Percentiles rank a stretch among this genome's conserved stretches.
Evolutionary conservation across 35 echinoderm and acorn worm genomes (phyloP).

Genomic region (Stichopus chloronotus): DNA sequence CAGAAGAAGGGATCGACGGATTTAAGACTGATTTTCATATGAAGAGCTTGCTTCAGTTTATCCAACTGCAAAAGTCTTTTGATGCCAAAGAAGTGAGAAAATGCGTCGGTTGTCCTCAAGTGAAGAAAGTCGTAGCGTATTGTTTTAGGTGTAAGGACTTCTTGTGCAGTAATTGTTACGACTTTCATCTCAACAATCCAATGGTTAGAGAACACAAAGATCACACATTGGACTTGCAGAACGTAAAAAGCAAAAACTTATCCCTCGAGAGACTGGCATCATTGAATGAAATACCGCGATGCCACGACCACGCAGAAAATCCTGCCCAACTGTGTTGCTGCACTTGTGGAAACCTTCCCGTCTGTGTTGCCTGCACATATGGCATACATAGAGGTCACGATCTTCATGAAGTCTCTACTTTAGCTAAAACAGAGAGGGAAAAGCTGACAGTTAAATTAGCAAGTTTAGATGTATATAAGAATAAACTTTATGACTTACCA

Average conservation of each 20-base stretch:
- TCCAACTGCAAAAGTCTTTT: slow-evolving; percentile 37
- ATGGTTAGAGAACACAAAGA: slow-evolving; percentile 26
- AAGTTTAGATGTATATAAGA: not conserved
- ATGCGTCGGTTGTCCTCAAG: slow-evolving; percentile 1
- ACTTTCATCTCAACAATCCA: slow-evolving; percentile 5
- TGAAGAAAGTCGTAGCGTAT: slow-evolving; percentile 13
- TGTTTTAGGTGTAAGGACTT: slow-evolving; percentile 45
- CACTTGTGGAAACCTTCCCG: slow-evolving; percentile 20
- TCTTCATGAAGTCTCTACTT: slow-evolving; percentile 14
- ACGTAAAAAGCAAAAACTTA: not conserved
- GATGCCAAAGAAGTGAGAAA: not conserved
- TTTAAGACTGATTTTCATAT: slow-evolving; percentile 42
- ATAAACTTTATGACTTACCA: not conserved
- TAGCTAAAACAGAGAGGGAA: slow-evolving; percentile 34
- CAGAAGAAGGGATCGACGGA: not conserved
- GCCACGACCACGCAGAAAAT: not conserved
- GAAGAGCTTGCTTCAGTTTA: slow-evolving; percentile 29
- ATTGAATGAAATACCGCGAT: slow-evolving; percentile 15
- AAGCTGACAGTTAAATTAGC: not conserved
- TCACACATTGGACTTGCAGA: not conserved
- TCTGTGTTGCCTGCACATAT: slow-evolving; percentile 36
- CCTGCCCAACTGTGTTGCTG: slow-evolving; percentile 1
- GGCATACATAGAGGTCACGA: slow-evolving; percentile 19
- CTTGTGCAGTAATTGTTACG: slow-evolving; percentile 15
- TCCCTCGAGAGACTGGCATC: slow-evolving; percentile 27